Evolutionary conservation across 2,113 vertebrate genomes (phyloP).

Genomic region (Pedionomus torquatus): DNA sequence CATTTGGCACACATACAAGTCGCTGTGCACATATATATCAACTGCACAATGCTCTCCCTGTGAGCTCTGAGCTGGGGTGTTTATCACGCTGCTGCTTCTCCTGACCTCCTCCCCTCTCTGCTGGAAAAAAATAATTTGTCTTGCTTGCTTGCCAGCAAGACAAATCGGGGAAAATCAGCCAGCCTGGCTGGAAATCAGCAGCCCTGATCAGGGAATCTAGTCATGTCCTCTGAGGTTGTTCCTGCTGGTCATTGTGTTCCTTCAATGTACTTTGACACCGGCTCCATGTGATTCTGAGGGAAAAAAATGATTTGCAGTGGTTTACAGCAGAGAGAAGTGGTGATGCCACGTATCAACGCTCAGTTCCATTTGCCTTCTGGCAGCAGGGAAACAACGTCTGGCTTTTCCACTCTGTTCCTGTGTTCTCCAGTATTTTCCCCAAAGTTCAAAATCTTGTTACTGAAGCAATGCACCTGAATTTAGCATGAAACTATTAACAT

Average conservation of each 20-base stretch:
- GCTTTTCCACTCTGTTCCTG: not conserved
- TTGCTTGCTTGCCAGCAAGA: conserved; percentile 1
- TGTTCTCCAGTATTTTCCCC: not conserved
- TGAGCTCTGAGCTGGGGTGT: conserved; percentile 1
- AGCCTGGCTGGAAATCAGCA: not conserved
- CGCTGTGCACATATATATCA: not conserved
- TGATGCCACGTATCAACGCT: accelerated
- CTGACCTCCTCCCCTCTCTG: not conserved
- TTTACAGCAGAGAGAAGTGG: not conserved
- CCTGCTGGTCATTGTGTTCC: not conserved
- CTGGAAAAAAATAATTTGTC: not conserved
- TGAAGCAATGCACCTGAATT: not conserved
- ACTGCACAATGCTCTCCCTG: not conserved
- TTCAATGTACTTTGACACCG: not conserved
- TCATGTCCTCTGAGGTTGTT: not conserved
- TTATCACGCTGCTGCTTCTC: not conserved
- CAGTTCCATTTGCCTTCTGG: not conserved
- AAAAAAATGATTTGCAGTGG: not conserved
- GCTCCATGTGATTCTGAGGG: not conserved
- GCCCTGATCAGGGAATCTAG: not conserved
- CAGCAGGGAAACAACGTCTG: not conserved
- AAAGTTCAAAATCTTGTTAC: accelerated
- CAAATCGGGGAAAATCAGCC: not conserved
- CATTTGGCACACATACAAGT: not conserved
- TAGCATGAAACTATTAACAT: not conserved